Base-by-base conservation (phyloP, 2,888 invertebrate genomes). In the Coenonympha arcania region DNA sequence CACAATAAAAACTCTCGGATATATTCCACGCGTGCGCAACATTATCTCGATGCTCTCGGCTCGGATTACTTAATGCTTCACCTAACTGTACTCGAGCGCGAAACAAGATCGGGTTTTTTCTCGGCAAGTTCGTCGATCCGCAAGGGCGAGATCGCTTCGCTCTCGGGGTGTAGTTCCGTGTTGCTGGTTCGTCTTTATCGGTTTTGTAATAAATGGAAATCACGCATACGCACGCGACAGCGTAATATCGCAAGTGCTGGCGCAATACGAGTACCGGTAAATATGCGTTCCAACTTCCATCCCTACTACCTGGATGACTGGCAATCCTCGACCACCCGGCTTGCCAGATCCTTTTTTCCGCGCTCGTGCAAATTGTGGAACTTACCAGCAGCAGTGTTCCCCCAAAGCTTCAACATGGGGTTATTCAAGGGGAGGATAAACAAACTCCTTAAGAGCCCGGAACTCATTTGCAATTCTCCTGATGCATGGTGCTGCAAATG, bases 21-120 rank as follows among this genome's bases (percentile, higher is more conserved):
- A 83, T 83, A 82, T 84, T 83, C 83, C 83, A 85, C 84, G 81
- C 83, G 82, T 84, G 80, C 81, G 82, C 83, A 84, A 83, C 81
- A 80, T 84, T 84, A 84, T 81, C 81, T 81, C 76, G 76, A 65
- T 73, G 75, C 76, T 78, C 80, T 78, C 79, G 75, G 74, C 73
- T 85, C 79, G 71, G 81, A 83, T 85, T 84, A 86, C 85, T 84
- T 85, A 86, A 85, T 81, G 82, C 76, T 72, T 62, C 71, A 70
- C 68, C 73, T 84, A 85, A 85, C 85, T 82, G 85, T 85, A 85
- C 78, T 70, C 69, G 73, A 67, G 68, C 72, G 71, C 77, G 76
- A 76, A 83, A 79, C 77, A 73, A 81, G 78, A 85, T 83, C 80
- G 76, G 72, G 77, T 81, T 84, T 81, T 81, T 82, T 76, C 73